Evolutionary conservation across 2,797 vertebrate species (phyloP).

Genomic region (Syndactyla subalaris): DNA sequence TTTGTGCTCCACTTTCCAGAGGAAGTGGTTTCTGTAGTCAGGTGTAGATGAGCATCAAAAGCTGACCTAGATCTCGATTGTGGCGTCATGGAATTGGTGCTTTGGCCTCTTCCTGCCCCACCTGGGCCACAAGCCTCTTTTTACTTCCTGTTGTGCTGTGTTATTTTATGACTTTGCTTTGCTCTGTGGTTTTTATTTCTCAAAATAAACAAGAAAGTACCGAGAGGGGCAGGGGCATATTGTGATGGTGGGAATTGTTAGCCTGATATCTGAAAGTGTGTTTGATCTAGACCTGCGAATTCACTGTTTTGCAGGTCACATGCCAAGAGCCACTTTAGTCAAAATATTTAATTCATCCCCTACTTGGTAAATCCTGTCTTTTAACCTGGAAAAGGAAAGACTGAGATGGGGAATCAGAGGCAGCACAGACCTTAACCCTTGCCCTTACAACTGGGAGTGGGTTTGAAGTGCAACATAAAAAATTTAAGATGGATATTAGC

Average conservation of each 20-base stretch:
- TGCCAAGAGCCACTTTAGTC: neutral
- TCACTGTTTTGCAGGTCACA: neutral
- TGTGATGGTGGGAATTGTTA: neutral
- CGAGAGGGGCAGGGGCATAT: neutral
- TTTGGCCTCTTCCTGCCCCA: constrained; percentile 18
- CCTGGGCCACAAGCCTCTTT: constrained; percentile 44
- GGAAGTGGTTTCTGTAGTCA: constrained; percentile 75
- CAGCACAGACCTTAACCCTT: neutral
- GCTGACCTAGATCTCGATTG: constrained; percentile 53
- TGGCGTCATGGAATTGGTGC: constrained; percentile 70
- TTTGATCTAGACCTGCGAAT: neutral
- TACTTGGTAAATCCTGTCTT: neutral
- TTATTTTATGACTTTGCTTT: constrained; percentile 57
- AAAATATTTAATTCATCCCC: neutral
- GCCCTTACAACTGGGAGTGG: neutral
- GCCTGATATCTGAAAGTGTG: neutral
- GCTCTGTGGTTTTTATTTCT: neutral
- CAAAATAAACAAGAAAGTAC: constrained; percentile 48
- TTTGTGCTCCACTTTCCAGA: constrained; percentile 38
- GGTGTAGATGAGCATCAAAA: constrained; percentile 27
- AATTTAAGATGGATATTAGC: neutral
- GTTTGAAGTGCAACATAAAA: neutral
- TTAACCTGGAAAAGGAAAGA: neutral
- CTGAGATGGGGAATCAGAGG: neutral
- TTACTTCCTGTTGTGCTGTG: constrained; percentile 57